phyloP scores from a whole-genome alignment of 2,888 invertebrate genomes.

The Galerucella calmariensis region DNA sequence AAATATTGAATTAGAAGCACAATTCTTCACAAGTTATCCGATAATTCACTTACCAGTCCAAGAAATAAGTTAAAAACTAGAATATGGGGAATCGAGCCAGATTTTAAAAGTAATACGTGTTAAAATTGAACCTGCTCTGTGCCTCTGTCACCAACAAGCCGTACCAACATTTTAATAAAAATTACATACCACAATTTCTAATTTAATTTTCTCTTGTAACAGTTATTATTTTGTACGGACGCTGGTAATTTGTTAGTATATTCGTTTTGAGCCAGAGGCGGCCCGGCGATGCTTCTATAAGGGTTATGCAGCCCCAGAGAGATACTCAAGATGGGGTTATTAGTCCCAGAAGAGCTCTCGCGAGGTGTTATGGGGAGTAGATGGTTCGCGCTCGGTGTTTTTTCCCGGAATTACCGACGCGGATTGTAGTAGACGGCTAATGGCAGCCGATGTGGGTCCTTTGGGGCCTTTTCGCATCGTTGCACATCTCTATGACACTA shows the following conservation, averaged over 20 bases:
- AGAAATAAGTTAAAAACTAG: no score
- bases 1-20: no score
- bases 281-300: slow-evolving; percentile 55
- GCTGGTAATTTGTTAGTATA: slow-evolving; percentile 11
- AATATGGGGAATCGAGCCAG: no score
- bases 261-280: slow-evolving; percentile 49
- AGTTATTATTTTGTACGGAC: not conserved
- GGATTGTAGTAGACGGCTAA: slow-evolving; percentile 64
- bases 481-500: slow-evolving; percentile 68
- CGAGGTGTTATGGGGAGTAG: slow-evolving; percentile 63
- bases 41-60: no score
- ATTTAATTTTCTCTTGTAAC: no score
- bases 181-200: no score
- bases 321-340: slow-evolving; percentile 70
- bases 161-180: no score
- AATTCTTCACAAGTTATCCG: no score
- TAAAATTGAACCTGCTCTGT: no score
- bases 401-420: slow-evolving; percentile 59
- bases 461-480: slow-evolving; percentile 62
- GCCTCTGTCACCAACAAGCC: no score
- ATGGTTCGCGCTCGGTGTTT: slow-evolving; percentile 59
- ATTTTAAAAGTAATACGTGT: no score
- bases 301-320: slow-evolving; percentile 66
- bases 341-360: slow-evolving; percentile 67
- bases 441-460: slow-evolving; percentile 68